Base-by-base conservation (phyloP, 2,888 invertebrate species). In the Hybos culiciformis region DNA sequence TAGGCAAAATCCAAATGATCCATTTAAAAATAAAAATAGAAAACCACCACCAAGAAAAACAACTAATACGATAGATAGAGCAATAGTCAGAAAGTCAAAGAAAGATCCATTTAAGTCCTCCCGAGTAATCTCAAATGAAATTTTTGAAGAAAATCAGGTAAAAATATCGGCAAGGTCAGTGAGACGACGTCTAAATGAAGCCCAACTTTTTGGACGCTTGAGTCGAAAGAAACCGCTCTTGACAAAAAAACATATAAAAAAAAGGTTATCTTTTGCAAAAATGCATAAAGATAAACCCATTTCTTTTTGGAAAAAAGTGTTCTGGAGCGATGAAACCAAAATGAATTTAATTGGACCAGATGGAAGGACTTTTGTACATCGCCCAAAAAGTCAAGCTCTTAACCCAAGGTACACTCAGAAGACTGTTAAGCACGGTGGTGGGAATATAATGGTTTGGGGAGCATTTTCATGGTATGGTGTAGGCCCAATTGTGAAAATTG, bases 301-400 rank as follows among this genome's bases (percentile, higher is more conserved):
- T 19, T 34, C 19, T 34, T 34, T 34, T 9, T 19, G 34, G 9
- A 34, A 34, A 34, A 34, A 34, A 7, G 11, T 34, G 5, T 17
- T 39, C 21, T 36, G 39, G 36, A 46, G 21, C 29, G 43, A 38
- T 34, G 40, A 43, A 43, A 42, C 40, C 4, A 46, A 46, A 11
- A 29, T 43, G 8, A 46, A 40, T 43, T 34, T 23, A 1, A 4
- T 5, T 3, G 39, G 36, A 34, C 41, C 47, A 20, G 45, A 47
- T 39, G 33, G 40, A 21, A 45, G 26, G 40, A 41, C 18, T 14
- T 45, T 38, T 46, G 45, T 42, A 17, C 40, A 43, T 45, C 34
- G 42, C 21, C 39, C 39, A 33, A 45, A 43, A 43, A 20, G 38
- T 11, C 34, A 42, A 40, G 40, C 29, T 17, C 39, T 32, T 17